Evolutionary conservation across 2,113 vertebrate genomes (phyloP), one percentile per base, ranked within the genome.

Genomic region (Condylura cristata): DNA sequence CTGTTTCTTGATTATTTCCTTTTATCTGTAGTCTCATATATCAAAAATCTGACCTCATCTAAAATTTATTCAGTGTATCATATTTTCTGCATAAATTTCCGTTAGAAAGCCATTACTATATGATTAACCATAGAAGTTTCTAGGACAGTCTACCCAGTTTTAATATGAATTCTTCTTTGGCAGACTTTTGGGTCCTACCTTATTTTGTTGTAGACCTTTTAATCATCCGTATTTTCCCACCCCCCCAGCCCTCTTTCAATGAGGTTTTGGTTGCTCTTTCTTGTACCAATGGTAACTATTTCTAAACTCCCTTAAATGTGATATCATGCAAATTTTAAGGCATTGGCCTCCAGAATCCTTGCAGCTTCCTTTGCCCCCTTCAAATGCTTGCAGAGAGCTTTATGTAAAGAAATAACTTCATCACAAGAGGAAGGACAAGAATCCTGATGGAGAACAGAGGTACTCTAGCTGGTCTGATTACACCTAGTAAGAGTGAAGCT

Each of bases 51-150:
- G 74, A 44, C 70, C 51, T 81, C 72, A 66, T 16, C 24, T 30
- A 65, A 84, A 70, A 20, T 80, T 86, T 81, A 87, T 74, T 81
- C 51, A 58, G 6, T 68, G 26, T 61, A 39, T 93, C n/a, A 28
- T 70, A 53, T 63, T 90, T 97, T 80, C 16, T 80, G 16, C 84
- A 58, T 75, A 65, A 65, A 32, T 76, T 89, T 93, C 20, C 56
- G 48, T 80, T 93, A 89, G 68, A 75, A 84, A 89, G 34, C 68
- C 5, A 24, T 60, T 72, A 48, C 16, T 89, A 14, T 32, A 8
- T 75, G 34, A 83, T 92, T 66, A 80, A 14, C 26, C 34, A 48
- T 51, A 86, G 90, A 65, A 22, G 91, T 89, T 86, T 79, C 51
- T 80, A 70, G 32, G 14, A 37, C 71, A 41, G 9, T n/a, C n/a